phyloP scores from a whole-genome alignment of 2,113 vertebrate genomes.

The Leptobrachium leishanense region DNA sequence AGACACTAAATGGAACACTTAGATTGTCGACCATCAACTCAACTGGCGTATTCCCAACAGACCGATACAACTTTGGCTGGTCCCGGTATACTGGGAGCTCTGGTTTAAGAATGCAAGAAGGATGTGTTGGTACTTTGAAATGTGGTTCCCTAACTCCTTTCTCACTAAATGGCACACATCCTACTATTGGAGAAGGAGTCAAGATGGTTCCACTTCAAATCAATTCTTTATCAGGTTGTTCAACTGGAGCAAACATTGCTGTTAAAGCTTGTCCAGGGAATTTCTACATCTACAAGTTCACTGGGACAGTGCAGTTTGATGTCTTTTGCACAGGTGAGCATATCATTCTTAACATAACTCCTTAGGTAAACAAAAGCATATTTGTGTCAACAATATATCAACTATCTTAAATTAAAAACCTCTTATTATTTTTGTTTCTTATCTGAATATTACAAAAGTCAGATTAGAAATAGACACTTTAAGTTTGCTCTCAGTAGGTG shows the following conservation, averaged over 20 bases:
- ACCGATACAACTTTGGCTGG: conserved; percentile 38
- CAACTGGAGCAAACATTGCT: conserved; percentile 12
- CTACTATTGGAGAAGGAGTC: conserved; percentile 18
- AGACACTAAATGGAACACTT: conserved; percentile 3
- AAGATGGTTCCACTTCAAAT: background rate
- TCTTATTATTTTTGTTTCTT: no score
- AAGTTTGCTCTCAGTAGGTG: no score
- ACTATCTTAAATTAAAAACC: background rate
- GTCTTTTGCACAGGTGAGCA: conserved; percentile 36
- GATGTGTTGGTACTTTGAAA: conserved; percentile 24
- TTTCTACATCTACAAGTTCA: conserved; percentile 36
- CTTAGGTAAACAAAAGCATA: background rate
- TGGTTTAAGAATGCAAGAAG: conserved; percentile 25
- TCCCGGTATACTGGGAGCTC: conserved; percentile 22
- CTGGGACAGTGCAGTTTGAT: conserved; percentile 23
- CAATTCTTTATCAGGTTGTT: conserved; percentile 17
- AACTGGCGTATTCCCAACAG: conserved; percentile 23
- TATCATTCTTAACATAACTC: background rate
- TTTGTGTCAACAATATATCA: background rate
- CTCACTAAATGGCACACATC: conserved; percentile 19
- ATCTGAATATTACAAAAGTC: no score
- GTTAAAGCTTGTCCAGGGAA: conserved; percentile 28
- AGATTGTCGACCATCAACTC: conserved; percentile 34
- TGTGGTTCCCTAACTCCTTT: conserved; percentile 33
- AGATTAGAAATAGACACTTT: no score